Evolutionary conservation across 2,888 invertebrate genomes (phyloP), one percentile per base, ranked within the genome.

Genomic region (Ichneumon xanthorius): DNA sequence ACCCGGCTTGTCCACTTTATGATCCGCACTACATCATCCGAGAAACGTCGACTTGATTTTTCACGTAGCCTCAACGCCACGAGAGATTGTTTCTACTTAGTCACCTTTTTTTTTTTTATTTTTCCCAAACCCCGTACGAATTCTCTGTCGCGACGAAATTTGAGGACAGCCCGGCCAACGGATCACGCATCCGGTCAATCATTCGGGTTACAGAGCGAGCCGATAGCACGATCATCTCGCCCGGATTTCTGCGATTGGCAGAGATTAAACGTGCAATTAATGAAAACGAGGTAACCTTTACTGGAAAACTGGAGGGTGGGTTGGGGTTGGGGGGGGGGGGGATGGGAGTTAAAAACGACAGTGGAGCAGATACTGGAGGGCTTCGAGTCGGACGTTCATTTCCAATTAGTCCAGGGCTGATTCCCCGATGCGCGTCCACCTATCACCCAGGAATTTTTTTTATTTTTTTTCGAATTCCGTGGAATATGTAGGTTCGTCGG

Each of bases 21-120:
- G 89, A 88, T 89, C 89, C 88, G 87, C 90, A 53, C 48, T 90
- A 88, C 90, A 91, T 92, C 91, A 91, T 90, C 90, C 89, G 87
- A 73, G 88, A 87, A 88, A 88, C 85, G 87, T 89, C 88, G 84
- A 82, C 88, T 85, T 37, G 48, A 80, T 86, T 40, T 45, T 63
- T 67, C 68, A 55, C 70, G 61, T 22, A 45, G 30, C 48, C 11
- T 6, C 33, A 16, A n/a, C 50, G 9, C 19, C 16, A 26, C 22
- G 33, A 33, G 19, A 22, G 58, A 73, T 55, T n/a, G 45, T 33
- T 53, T 73, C 14, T 33, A 11, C 30, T 58, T 73, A 4, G 6
- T 22, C 6, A 55, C 48, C 50, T 33, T 63, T 22, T 19, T 2
- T 63, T 4, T 71, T 55, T 55, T 58, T 22, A 9, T 22, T 22